These are phyloP conservation scores for Drosophila putrida DNA, from an alignment of 2,888 invertebrate species.

Conservation along the genomic window DNA sequence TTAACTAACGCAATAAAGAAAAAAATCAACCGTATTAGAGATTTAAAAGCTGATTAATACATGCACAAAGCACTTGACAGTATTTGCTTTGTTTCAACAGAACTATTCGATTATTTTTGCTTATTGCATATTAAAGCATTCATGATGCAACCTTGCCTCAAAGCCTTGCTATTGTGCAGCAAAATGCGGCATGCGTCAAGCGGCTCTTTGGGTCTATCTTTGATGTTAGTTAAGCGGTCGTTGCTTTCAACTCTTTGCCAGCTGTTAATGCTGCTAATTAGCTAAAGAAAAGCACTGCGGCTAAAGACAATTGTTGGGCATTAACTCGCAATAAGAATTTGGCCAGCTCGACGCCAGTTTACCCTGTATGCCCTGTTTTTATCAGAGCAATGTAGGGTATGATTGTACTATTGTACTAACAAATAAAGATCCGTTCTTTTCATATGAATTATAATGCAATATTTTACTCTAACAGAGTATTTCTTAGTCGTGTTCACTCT, in stretches of 20 bases:
- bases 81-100: constrained; percentile 12
- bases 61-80: neutral
- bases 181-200: constrained; percentile 13
- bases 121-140: constrained; percentile 35
- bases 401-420: neutral
- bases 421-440: neutral
- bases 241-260: constrained; percentile 31
- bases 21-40: neutral
- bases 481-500: neutral
- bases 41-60: neutral
- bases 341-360: constrained; percentile 40
- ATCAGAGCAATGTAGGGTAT: too few species aligned
- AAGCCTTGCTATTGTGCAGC: constrained; percentile 31
- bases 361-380: constrained; percentile 11
- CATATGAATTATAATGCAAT: neutral
- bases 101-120: constrained; percentile 24
- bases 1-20: too few species aligned
- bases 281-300: constrained; percentile 43
- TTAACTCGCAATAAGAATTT: constrained; percentile 46
- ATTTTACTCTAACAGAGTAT: neutral
- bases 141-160: constrained; percentile 27
- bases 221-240: constrained; percentile 41
- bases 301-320: constrained; percentile 64
- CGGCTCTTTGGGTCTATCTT: constrained; percentile 43
- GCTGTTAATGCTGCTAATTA: constrained; percentile 62